Conservation (phyloP, 1,140 invertebrate species). For the Papilio polytes region DNA sequence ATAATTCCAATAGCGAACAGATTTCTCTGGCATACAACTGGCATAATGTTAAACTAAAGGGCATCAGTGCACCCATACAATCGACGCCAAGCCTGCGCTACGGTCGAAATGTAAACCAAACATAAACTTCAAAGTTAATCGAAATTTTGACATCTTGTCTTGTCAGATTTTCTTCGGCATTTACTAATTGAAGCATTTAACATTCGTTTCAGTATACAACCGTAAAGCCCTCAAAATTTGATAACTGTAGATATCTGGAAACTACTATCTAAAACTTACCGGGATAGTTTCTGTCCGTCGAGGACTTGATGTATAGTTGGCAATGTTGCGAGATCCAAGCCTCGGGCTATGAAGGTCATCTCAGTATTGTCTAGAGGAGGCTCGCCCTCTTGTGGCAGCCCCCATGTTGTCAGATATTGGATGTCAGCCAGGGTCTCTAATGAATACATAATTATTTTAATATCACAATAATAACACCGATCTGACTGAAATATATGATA, state of each 20-base stretch:
- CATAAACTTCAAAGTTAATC: too few relatives aligned
- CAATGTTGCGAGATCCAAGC: slow-evolving; percentile 94
- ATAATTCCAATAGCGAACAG: too few relatives aligned
- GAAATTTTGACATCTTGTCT: too few relatives aligned
- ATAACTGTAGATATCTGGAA: neutral
- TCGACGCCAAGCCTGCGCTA: too few relatives aligned
- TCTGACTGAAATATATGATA: too few relatives aligned
- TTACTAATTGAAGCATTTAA: too few relatives aligned
- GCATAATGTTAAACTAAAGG: too few relatives aligned
- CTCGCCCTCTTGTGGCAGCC: slow-evolving; percentile 43
- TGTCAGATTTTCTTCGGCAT: too few relatives aligned
- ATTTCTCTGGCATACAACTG: too few relatives aligned
- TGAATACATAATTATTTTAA: neutral
- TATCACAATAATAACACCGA: too few relatives aligned
- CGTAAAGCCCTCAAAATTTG: neutral
- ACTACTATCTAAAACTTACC: slow-evolving; percentile 56
- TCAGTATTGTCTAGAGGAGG: slow-evolving; percentile 57
- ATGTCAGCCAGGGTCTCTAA: slow-evolving; percentile 27
- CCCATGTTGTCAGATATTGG: slow-evolving; percentile 50
- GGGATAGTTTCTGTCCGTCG: slow-evolving; percentile 89
- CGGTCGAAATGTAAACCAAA: too few relatives aligned
- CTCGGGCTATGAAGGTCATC: slow-evolving; percentile 88
- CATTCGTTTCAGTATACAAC: neutral
- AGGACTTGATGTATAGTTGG: slow-evolving; percentile 95
- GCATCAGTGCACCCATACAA: too few relatives aligned